Conservation (phyloP, 2,888 invertebrate genomes). For the Mamestra brassicae region DNA sequence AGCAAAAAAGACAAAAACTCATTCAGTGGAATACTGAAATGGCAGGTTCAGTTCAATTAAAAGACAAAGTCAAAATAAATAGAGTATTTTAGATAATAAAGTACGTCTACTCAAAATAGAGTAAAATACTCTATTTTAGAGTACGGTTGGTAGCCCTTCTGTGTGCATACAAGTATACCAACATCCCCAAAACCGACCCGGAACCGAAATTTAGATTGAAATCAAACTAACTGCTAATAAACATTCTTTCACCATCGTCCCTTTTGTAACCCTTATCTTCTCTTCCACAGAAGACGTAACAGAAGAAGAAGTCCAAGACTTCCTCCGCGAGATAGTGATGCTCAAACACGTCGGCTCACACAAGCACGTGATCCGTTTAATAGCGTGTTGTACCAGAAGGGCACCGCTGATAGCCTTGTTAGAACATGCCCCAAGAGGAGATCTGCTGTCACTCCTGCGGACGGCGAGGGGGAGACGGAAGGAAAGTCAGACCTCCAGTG, state of each 20-base stretch:
- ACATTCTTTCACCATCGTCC: not conserved
- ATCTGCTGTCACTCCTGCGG: conserved; percentile 92
- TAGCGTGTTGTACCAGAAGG: conserved; percentile 94
- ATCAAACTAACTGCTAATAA: too few relatives aligned
- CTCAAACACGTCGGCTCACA: conserved; percentile 95
- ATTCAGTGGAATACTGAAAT: too few relatives aligned
- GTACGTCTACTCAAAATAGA: too few relatives aligned
- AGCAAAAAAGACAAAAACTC: too few relatives aligned
- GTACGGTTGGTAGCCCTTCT: too few relatives aligned
- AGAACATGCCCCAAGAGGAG: conserved; percentile 95
- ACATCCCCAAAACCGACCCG: not conserved
- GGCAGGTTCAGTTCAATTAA: too few relatives aligned
- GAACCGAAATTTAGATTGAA: not conserved
- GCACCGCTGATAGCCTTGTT: conserved; percentile 94
- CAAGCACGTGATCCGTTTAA: conserved; percentile 93
- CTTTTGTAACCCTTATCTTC: not conserved
- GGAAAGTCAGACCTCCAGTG: conserved; percentile 81
- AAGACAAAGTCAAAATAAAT: too few relatives aligned
- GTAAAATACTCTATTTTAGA: too few relatives aligned
- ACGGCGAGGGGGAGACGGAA: conserved; percentile 85
- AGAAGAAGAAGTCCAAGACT: conserved; percentile 92
- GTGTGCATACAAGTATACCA: not conserved
- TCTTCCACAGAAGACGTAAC: conserved; percentile 87
- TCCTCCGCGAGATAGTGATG: conserved; percentile 94
- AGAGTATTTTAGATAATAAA: too few relatives aligned